These are phyloP conservation scores for Drosophila virilis DNA, from an alignment of 1,140 invertebrate genomes.

Conservation along the genomic window DNA sequence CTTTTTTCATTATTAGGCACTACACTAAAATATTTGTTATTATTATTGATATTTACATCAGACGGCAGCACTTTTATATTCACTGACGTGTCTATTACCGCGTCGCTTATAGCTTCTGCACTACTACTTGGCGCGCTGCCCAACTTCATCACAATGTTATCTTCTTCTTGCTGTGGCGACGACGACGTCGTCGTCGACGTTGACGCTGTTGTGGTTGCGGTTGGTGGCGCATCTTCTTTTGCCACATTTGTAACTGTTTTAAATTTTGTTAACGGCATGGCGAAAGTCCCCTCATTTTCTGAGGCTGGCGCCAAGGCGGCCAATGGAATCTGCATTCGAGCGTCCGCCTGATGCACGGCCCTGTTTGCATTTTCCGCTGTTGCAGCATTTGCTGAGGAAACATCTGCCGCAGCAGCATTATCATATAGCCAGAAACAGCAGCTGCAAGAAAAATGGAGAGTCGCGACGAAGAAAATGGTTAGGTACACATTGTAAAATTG, in stretches of 20 bases:
- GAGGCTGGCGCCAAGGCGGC: conserved; percentile 19
- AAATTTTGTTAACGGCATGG: conserved; percentile 22
- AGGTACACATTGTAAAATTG: neutral
- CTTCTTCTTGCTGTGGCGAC: conserved; percentile 19
- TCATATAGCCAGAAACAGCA: conserved; percentile 77
- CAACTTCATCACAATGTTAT: conserved; percentile 41
- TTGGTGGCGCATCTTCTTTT: conserved; percentile 8
- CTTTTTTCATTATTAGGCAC: conserved; percentile 34
- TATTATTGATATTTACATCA: conserved; percentile 68
- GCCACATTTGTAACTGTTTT: conserved; percentile 36
- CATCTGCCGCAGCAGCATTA: conserved; percentile 69
- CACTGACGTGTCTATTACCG: conserved; percentile 69
- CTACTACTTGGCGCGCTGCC: conserved; percentile 55
- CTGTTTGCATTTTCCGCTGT: conserved; percentile 12
- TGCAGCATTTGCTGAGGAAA: conserved; percentile 9
- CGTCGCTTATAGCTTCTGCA: conserved; percentile 22
- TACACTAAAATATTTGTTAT: conserved; percentile 53
- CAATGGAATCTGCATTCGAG: conserved; percentile 9
- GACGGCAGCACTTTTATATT: conserved; percentile 28
- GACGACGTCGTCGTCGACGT: neutral
- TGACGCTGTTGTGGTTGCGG: neutral
- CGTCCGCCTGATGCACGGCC: neutral
- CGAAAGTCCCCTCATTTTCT: conserved; percentile 14
- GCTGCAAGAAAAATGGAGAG: conserved; percentile 38
- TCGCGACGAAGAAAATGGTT: conserved; percentile 11